Conservation (phyloP, 35 echinoderm and acorn worm species). For the Lytechinus variegatus region DNA sequence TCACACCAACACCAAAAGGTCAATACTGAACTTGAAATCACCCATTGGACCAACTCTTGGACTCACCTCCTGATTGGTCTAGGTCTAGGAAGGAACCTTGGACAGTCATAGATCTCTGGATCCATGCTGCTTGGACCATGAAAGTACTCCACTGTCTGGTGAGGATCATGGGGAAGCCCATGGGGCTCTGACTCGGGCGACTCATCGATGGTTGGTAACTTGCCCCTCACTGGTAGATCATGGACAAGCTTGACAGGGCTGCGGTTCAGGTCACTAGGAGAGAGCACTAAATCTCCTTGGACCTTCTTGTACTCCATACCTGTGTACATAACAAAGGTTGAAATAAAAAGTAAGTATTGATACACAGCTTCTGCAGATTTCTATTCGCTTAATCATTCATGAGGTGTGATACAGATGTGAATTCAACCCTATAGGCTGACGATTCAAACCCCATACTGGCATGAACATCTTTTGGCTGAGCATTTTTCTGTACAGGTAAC, state of each 20-base stretch:
- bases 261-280: slow-evolving; percentile 24
- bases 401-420: too few species aligned
- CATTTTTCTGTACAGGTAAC: too few species aligned
- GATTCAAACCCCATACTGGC: too few species aligned
- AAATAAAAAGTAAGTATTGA: background rate
- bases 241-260: slow-evolving; percentile 45
- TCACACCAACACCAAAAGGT: too few species aligned
- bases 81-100: slow-evolving; percentile 64
- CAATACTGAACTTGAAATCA: too few species aligned
- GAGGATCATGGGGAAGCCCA: slow-evolving; percentile 42
- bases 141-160: slow-evolving; percentile 61
- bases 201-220: slow-evolving; percentile 51
- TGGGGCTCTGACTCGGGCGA: slow-evolving; percentile 61
- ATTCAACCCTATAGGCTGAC: too few species aligned
- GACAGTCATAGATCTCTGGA: slow-evolving; percentile 79
- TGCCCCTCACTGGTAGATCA: slow-evolving; percentile 43
- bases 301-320: slow-evolving; percentile 49
- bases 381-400: background rate
- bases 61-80: slow-evolving; percentile 60
- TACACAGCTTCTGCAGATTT: background rate
- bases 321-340: background rate
- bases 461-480: too few species aligned
- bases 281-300: slow-evolving; percentile 22
- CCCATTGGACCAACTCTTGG: background rate
- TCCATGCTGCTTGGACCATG: slow-evolving; percentile 56